Percentiles rank a stretch among this genome's conserved stretches.
Conservation (phyloP, 2,888 invertebrate genomes). For the Caenorhabditis uteleia region DNA sequence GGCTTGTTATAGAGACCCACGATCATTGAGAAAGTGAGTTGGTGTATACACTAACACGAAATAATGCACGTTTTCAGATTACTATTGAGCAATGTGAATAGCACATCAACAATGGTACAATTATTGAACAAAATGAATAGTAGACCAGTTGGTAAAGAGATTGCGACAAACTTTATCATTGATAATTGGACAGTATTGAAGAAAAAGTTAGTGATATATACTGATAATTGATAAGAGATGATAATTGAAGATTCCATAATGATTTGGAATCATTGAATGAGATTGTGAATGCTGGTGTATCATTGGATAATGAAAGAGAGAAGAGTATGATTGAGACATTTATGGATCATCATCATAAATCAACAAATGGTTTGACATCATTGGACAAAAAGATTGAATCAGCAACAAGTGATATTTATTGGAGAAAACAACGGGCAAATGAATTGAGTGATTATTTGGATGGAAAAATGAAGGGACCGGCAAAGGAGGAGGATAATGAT, state of each 20-base stretch:
- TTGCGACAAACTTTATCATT: conserved; percentile 44
- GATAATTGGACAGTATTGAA: conserved; percentile 47
- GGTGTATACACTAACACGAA: too few species aligned
- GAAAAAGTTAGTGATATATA: too few species aligned
- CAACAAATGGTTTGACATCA: conserved; percentile 22
- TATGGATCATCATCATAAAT: conserved; percentile 33
- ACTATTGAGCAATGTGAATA: too few species aligned
- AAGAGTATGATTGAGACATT: conserved; percentile 31
- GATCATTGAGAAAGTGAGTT: conserved; percentile 5
- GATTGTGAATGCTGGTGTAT: conserved; percentile 24
- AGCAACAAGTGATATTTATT: conserved; percentile 34
- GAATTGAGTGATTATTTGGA: conserved; percentile 33
- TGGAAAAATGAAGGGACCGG: conserved; percentile 33
- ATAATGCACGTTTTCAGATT: too few species aligned
- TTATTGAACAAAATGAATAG: conserved; percentile 29
- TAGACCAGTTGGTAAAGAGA: conserved; percentile 38
- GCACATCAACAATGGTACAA: conserved; percentile 4
- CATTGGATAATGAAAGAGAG: conserved; percentile 29
- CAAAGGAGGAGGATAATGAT: conserved; percentile 21
- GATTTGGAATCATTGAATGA: conserved; percentile 27
- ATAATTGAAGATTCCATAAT: conserved; percentile 17
- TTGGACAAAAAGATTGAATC: conserved; percentile 34
- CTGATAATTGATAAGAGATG: too few species aligned
- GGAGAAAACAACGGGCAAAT: conserved; percentile 23
- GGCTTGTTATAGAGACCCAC: conserved; percentile 35